phyloP scores from a whole-genome alignment of 2,888 invertebrate species.

The Thysanoteuthis rhombus region DNA sequence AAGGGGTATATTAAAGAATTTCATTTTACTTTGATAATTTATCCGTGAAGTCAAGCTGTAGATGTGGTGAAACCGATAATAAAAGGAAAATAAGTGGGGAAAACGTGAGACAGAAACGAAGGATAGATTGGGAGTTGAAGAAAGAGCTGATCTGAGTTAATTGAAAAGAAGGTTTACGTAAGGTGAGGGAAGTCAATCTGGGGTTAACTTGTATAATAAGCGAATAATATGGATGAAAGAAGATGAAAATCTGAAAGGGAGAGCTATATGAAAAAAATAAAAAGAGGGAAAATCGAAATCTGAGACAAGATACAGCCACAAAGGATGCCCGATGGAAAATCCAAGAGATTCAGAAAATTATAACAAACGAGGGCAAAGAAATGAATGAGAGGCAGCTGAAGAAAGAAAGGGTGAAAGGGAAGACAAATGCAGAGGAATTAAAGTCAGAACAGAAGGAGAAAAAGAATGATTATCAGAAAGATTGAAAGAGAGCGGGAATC shows the following conservation, averaged over 20 bases:
- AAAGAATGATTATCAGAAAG: no score
- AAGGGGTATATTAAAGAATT: background rate
- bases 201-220: no score
- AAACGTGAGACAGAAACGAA: background rate
- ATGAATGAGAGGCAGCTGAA: no score
- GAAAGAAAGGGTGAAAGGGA: no score
- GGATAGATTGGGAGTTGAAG: background rate
- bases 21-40: background rate
- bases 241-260: no score
- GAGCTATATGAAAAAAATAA: no score
- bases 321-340: background rate
- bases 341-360: no score
- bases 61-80: background rate
- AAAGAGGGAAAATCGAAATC: background rate
- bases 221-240: no score
- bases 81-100: background rate
- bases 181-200: background rate
- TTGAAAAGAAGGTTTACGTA: background rate
- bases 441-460: no score
- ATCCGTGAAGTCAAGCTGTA: background rate
- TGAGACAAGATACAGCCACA: background rate
- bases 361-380: no score
- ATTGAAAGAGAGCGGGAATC: no score
- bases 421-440: no score
- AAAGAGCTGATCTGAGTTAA: background rate